A percentile compares a stretch with the other conserved stretches of the same genome.
Evolutionary conservation across 2,888 invertebrate genomes (phyloP).

Genomic region (Andrena praecox): DNA sequence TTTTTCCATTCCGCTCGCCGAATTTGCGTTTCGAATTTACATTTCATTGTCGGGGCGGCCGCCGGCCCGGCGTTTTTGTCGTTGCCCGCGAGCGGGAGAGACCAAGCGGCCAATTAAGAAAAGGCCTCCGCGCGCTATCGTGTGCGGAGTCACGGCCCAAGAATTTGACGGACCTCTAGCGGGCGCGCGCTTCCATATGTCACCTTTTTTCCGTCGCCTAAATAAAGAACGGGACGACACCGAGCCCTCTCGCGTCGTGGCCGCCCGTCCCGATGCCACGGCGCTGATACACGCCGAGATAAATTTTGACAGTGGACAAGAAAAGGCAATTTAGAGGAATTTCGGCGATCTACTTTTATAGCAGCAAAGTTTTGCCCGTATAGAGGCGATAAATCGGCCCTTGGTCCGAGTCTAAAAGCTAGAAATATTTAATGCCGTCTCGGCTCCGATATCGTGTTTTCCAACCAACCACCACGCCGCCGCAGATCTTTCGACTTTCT

Average conservation of each 20-base stretch:
- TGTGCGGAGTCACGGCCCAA: slow-evolving; percentile 46
- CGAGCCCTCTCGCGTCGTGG: not conserved
- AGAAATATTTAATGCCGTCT: slow-evolving; percentile 55
- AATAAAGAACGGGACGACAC: slow-evolving; percentile 57
- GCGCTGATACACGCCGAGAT: slow-evolving; percentile 64
- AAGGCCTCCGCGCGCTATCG: slow-evolving; percentile 22
- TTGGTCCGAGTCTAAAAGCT: slow-evolving; percentile 35
- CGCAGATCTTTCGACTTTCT: slow-evolving; percentile 11
- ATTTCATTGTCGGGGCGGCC: slow-evolving; percentile 44
- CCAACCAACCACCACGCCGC: not conserved
- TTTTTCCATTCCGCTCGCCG: slow-evolving; percentile 39
- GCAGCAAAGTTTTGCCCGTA: slow-evolving; percentile 55
- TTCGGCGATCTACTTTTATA: slow-evolving; percentile 62
- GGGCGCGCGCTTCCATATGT: slow-evolving; percentile 44
- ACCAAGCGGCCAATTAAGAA: slow-evolving; percentile 48
- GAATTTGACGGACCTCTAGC: slow-evolving; percentile 60
- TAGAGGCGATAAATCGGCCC: slow-evolving; percentile 51
- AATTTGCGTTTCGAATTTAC: slow-evolving; percentile 55
- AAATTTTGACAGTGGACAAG: slow-evolving; percentile 70
- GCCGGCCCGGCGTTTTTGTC: slow-evolving; percentile 28
- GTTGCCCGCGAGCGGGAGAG: slow-evolving; percentile 7
- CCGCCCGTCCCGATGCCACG: slow-evolving; percentile 16
- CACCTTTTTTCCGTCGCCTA: slow-evolving; percentile 49
- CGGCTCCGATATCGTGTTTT: slow-evolving; percentile 35
- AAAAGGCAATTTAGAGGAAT: slow-evolving; percentile 71